Evolutionary conservation across 2,113 vertebrate species (phyloP), one percentile per base, ranked within the genome.

Genomic region (Chroicocephalus ridibundus): DNA sequence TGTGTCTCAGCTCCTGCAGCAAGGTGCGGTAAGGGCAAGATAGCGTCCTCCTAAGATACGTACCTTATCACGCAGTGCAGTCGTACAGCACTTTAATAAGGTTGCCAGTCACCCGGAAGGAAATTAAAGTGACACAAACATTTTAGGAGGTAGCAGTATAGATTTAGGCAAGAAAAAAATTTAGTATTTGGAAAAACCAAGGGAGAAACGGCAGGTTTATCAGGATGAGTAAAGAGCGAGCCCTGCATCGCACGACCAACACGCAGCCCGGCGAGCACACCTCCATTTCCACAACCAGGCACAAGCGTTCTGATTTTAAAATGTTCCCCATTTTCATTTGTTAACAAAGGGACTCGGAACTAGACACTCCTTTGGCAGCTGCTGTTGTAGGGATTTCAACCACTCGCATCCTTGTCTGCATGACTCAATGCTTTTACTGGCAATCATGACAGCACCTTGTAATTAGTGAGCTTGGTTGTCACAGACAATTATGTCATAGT

Each of bases 21-120:
- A 18, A 72, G 18, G 36, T 3, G 27, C 14, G 22, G 19, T 12
- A 70, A 1, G 1, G 21, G 31, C 65, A 46, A 29, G 26, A 22
- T 22, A 16, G 12, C 8, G 1, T 38, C 51, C 75, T 65, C 31
- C 17, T 11, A 5, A 32, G 54, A 62, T 4, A 31, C 24, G 2
- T 0, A 15, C 38, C 49, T 52, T 21, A 9, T 2, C 44, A 11
- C 0, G 27, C 57, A 34, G 26, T 1, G 32, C 54, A 57, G 32
- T 29, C 8, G 0, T 1, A 17, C 44, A 74, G 52, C 32, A 46
- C 62, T 17, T 62, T 36, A 8, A 6, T 21, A 19, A 49, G 3
- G 25, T 9, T 54, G 27, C n/a, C 86, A 78, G 36, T 5, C 38
- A 79, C 47, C 40, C 0, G 0, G 42, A 82, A 38, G 29, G 32